Conservation (phyloP, 2,113 vertebrate genomes). For the Ceyx margarethae region DNA sequence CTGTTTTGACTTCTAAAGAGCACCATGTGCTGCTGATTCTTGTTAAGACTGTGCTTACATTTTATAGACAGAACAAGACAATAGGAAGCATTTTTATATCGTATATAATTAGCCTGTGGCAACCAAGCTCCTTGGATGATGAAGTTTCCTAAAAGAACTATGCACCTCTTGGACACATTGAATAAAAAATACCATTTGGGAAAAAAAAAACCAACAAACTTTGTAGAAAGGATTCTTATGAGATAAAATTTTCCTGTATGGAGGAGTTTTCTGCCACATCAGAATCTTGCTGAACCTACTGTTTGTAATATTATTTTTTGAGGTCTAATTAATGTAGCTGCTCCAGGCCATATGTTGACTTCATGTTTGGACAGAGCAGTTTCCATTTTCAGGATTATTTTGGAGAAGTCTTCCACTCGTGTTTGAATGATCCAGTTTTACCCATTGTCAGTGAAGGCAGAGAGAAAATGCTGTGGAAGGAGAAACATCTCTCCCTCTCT, state of each 20-base stretch:
- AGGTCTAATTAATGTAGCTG: background rate
- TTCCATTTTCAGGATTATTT: background rate
- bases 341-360: background rate
- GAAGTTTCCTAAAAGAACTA: background rate
- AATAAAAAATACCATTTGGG: background rate
- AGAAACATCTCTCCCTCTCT: background rate
- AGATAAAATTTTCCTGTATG: background rate
- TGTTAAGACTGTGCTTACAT: background rate
- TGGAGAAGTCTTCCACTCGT: background rate
- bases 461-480: background rate
- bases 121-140: background rate
- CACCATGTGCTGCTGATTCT: background rate
- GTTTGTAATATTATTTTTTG: background rate
- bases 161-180: background rate
- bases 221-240: background rate
- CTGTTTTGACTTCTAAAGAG: background rate
- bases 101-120: background rate
- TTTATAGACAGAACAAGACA: background rate
- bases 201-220: background rate
- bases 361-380: background rate
- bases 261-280: background rate
- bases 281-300: background rate
- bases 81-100: background rate
- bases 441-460: background rate
- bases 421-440: background rate